Base-by-base conservation (phyloP, 2,888 invertebrate species). In the Girardia tigrina region DNA sequence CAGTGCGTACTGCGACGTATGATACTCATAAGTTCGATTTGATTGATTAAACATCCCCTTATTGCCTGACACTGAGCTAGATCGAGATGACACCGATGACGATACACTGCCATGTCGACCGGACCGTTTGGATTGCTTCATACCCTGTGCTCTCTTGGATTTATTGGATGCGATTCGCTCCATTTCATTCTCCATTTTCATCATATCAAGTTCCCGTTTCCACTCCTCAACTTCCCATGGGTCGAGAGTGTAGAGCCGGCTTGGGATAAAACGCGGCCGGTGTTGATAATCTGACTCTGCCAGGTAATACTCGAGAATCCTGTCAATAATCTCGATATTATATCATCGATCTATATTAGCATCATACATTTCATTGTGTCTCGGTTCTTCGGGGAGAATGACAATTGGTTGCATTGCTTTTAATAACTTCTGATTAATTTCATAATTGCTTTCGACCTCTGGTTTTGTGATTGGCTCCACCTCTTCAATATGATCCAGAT, bases 291-390 rank as follows among this genome's bases (percentile, higher is more conserved):
- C 56, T n/a, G 56, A 56, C 23, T 56, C 56, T 2, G 56, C 56
- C 8, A 56, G n/a, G 23, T 56, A 56, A 56, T 56, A 56, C n/a
- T 56, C 56, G 20, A 56, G 4, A 8, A 56, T 56, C 56, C 56
- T 56, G 23, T 36, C 36, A 36, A 36, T 36, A 36, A 8, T 12
- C 12, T 36, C 12, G 16, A 36, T 36, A 12, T 12, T 12, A 6
- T 56, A 56, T 6, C n/a, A n/a, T 12, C 4, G 23, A 56, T 23
- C 4, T 6, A 23, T 56, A n/a, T 6, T 56, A 56, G 23, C n/a
- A 8, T 56, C 42, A 14, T 71, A 71, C 71, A 71, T 71, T 28
- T 71, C 71, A 29, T 71, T 71, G 27, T 71, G 4, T 29, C 29
- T 2, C 4, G 71, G 71, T 29, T 71, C 29, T 29, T 29, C 29